Conservation (phyloP, 2,888 invertebrate species). For the Thereva nobilitata region DNA sequence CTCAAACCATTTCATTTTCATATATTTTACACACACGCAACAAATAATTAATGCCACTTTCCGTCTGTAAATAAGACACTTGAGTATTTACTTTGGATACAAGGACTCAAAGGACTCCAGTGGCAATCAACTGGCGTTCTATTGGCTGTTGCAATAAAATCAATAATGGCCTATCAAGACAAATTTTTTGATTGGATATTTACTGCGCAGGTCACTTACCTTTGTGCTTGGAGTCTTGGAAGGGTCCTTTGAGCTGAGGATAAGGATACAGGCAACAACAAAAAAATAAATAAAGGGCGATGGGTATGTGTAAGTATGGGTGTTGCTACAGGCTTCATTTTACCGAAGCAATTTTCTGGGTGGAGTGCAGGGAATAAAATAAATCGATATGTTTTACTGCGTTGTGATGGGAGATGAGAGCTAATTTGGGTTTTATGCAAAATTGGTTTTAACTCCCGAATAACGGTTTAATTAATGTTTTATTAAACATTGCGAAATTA, state of each 20-base stretch:
- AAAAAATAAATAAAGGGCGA: background rate
- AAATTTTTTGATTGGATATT: conserved; percentile 17
- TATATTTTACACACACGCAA: no score
- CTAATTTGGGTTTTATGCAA: no score
- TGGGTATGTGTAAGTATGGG: background rate
- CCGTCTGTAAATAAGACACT: conserved; percentile 10
- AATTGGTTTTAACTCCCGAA: no score
- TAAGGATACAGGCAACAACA: background rate
- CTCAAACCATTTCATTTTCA: no score
- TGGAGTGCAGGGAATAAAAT: no score
- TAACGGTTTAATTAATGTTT: no score
- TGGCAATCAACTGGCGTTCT: conserved; percentile 5
- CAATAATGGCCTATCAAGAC: conserved; percentile 6
- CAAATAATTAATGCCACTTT: no score
- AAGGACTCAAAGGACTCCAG: conserved; percentile 14
- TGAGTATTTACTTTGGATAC: background rate
- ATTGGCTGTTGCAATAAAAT: conserved; percentile 21
- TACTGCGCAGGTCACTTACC: conserved; percentile 12
- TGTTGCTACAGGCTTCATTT: no score
- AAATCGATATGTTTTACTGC: no score
- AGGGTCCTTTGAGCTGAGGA: background rate
- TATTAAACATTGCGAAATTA: no score
- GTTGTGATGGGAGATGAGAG: no score
- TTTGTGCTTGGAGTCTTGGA: background rate
- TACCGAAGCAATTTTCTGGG: no score